Percentiles rank a stretch among this genome's conserved stretches.
These are phyloP conservation scores for Diachasma alloeum DNA, from an alignment of 1,140 invertebrate species.

Conservation along the genomic window DNA sequence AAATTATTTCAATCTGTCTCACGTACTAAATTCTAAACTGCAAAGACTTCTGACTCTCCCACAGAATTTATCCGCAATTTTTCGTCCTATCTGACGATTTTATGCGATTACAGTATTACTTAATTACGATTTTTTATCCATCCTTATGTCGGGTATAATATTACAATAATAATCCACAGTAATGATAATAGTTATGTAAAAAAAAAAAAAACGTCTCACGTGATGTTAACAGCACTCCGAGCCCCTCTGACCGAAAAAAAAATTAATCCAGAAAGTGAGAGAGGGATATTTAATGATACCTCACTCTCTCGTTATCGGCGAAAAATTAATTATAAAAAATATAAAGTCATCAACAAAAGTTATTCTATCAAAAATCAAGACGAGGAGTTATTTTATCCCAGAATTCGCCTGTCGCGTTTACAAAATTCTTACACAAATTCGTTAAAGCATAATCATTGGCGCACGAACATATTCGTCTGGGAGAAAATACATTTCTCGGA, in stretches of 20 bases:
- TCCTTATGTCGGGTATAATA: neutral
- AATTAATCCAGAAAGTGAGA: neutral
- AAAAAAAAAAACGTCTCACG: constrained; percentile 32
- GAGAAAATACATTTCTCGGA: neutral
- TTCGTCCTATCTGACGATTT: neutral
- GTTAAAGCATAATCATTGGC: neutral
- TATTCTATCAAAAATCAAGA: neutral
- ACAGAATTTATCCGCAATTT: neutral
- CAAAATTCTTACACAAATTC: neutral
- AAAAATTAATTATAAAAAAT: constrained; percentile 4
- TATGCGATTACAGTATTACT: neutral
- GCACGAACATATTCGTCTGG: neutral
- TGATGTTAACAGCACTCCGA: constrained; percentile 6
- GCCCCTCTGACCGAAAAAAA: neutral
- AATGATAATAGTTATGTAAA: constrained; percentile 17
- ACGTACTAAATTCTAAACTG: neutral
- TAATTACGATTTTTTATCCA: neutral
- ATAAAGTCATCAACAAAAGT: neutral
- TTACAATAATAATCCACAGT: constrained; percentile 17
- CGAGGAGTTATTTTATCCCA: neutral
- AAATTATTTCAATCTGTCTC: constrained; percentile 1
- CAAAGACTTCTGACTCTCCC: neutral
- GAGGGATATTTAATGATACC: neutral
- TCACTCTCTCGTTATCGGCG: neutral
- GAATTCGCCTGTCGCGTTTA: neutral